Percentiles rank a stretch among this genome's conserved stretches.
Conservation (phyloP, 2,797 vertebrate species). For the Sandelia bainsii region DNA sequence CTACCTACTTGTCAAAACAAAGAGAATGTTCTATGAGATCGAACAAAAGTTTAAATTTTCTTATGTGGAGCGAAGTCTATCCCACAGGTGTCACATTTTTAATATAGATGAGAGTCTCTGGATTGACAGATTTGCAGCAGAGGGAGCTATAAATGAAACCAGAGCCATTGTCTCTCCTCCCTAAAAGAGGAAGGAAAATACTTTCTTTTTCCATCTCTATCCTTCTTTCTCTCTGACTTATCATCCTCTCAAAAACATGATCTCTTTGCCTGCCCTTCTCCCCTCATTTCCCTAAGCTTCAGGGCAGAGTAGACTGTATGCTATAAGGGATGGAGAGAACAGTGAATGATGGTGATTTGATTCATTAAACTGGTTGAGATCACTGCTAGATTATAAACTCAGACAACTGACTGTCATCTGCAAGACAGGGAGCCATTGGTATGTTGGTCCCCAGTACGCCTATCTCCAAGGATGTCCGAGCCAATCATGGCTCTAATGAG, state of each 20-base stretch:
- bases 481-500: conserved; percentile 76
- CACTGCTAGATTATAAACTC: conserved; percentile 67
- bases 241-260: conserved; percentile 36
- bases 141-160: conserved; percentile 28
- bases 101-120: conserved; percentile 2
- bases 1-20: conserved; percentile 62
- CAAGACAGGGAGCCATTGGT: conserved; percentile 59
- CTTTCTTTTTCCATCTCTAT: not conserved
- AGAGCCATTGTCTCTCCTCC: conserved; percentile 6
- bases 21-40: conserved; percentile 28
- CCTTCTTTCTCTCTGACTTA: conserved; percentile 23
- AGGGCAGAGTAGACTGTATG: conserved; percentile 56
- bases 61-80: not conserved
- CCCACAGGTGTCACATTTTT: conserved; percentile 12
- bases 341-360: conserved; percentile 70
- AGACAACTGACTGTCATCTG: conserved; percentile 75
- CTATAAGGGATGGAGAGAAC: conserved; percentile 62
- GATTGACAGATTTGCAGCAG: conserved; percentile 32
- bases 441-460: conserved; percentile 67
- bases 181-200: not conserved
- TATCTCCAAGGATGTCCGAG: conserved; percentile 75
- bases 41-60: conserved; percentile 34
- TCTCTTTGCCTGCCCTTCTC: conserved; percentile 34
- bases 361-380: conserved; percentile 76
- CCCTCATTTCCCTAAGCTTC: conserved; percentile 57